A percentile compares a stretch with the other conserved stretches of the same genome.
Conservation (phyloP, 2,797 vertebrate species). For the Tokudaia muenninki region DNA sequence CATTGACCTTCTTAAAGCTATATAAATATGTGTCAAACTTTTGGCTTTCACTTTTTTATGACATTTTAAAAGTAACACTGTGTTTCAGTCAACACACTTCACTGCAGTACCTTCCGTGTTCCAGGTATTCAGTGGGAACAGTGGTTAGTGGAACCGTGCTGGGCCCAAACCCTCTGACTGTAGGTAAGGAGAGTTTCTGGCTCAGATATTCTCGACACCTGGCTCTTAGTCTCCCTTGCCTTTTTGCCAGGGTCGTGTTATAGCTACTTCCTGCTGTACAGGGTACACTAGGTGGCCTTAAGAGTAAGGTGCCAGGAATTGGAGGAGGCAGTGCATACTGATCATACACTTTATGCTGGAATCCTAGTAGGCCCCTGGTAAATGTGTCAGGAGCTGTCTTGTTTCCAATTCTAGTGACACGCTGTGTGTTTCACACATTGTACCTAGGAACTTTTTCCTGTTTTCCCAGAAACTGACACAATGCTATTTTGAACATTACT, state of each 20-base stretch:
- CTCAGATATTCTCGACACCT: neutral
- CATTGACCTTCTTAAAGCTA: neutral
- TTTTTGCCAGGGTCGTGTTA: neutral
- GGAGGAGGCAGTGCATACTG: neutral
- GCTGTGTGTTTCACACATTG: neutral
- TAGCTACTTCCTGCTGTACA: neutral
- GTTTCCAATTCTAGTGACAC: no score
- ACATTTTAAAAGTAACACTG: neutral
- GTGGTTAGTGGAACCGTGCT: neutral
- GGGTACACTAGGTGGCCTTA: neutral
- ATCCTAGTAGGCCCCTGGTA: neutral
- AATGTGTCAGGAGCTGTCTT: neutral
- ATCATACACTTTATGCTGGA: neutral
- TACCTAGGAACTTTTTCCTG: neutral
- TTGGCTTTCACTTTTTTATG: neutral
- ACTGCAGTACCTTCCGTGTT: fast-evolving
- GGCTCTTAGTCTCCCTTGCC: neutral
- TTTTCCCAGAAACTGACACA: fast-evolving
- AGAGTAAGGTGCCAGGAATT: neutral
- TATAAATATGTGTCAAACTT: neutral
- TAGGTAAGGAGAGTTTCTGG: neutral
- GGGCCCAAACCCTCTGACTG: neutral
- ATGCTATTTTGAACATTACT: neutral
- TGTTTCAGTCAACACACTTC: neutral
- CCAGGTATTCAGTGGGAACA: no score